Base-by-base conservation (phyloP, 2,888 invertebrate species). In the Stenurella melanura region DNA sequence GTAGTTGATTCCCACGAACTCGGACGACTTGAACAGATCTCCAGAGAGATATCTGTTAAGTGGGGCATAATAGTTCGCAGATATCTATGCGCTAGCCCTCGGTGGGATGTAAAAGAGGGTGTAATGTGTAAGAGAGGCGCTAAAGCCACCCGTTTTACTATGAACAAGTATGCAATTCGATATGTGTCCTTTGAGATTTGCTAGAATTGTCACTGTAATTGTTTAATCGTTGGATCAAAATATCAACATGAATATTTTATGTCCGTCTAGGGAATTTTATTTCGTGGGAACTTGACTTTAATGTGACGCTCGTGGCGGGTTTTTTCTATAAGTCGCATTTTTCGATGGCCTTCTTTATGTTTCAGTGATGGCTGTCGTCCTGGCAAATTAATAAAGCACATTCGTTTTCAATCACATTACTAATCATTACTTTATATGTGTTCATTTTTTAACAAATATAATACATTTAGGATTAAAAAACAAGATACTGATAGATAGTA, bases 151-250 rank as follows among this genome's bases (percentile, higher is more conserved):
- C 67, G 72, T 71, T 67, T 56, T 34, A 63, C 54, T 18, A 42
- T 30, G 64, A 63, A 63, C 75, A 75, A 73, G 75, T 54, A 60
- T 58, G 74, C 54, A 61, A 76, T 74, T 71, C 71, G 76, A 78
- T 78, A 80, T 77, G 72, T 74, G 77, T 75, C 78, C 81, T 81
- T 64, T 42, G 79, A 79, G 83, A 76, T 77, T 80, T 21, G 42
- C 67, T 38, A 18, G 75, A 80, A 82, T 81, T 81, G 83, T 83
- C 83, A 76, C 80, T 81, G 83, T 83, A 84, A 84, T 85, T 83
- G 84, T 81, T 83, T 84, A 85, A 85, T 83, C 82, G 84, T 38
- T 66, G 79, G 79, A 84, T 85, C 83, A 85, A 84, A 85, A 84
- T 82, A 84, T 82, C 83, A 79, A 67, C 73, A 80, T 84, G 82